Evolutionary conservation across 2,888 invertebrate species (phyloP).

Genomic region (Acleris sparsana): DNA sequence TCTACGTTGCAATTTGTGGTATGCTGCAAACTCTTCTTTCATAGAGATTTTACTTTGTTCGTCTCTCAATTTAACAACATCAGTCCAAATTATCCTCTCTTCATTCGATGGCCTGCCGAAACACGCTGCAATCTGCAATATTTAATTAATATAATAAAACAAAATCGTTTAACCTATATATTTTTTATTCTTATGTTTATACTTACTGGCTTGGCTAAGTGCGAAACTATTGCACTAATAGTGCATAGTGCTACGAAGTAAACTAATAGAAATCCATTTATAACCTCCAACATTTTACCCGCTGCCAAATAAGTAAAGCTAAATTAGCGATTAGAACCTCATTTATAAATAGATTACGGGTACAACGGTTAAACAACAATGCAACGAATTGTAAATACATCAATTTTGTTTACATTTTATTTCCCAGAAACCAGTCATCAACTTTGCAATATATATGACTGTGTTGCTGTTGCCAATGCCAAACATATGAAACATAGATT

Average conservation of each 20-base stretch:
- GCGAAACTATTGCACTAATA: slow-evolving; percentile 71
- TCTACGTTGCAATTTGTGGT: slow-evolving; percentile 83
- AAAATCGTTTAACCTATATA: background rate
- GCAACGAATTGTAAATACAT: too few relatives aligned
- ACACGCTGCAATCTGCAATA: slow-evolving; percentile 73
- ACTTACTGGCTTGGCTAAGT: slow-evolving; percentile 80
- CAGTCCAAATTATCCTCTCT: slow-evolving; percentile 68
- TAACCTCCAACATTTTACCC: slow-evolving; percentile 70
- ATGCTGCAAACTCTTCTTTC: slow-evolving; percentile 84
- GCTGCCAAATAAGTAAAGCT: background rate
- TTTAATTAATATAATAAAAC: background rate
- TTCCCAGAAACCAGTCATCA: too few relatives aligned
- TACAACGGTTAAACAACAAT: too few relatives aligned
- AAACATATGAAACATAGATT: too few relatives aligned
- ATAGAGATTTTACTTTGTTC: slow-evolving; percentile 79
- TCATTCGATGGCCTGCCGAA: slow-evolving; percentile 69
- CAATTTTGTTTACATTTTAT: too few relatives aligned
- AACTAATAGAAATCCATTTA: slow-evolving; percentile 72
- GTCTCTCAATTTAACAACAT: slow-evolving; percentile 68
- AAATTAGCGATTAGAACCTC: background rate
- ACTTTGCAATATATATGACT: too few relatives aligned
- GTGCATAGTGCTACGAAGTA: slow-evolving; percentile 76
- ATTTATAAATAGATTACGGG: too few relatives aligned
- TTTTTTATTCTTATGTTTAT: too few relatives aligned
- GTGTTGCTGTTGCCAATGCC: too few relatives aligned